Evolutionary conservation across 2,888 invertebrate species (phyloP).

Genomic region (Miltochrista miniata): DNA sequence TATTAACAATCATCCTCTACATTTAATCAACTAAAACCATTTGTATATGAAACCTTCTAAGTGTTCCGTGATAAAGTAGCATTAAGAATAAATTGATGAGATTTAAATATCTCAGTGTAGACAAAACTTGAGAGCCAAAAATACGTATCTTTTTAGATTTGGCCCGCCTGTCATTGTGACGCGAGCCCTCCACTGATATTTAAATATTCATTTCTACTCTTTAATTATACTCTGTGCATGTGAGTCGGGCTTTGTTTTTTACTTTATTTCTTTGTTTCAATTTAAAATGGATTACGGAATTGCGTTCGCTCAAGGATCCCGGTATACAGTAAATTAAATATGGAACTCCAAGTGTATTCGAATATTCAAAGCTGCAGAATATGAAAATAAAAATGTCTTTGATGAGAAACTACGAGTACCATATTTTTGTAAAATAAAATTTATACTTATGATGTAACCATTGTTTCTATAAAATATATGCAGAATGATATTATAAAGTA

Average conservation of each 20-base stretch:
- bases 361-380: neutral
- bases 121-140: constrained; percentile 68
- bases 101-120: constrained; percentile 48
- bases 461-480: too few species aligned
- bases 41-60: constrained; percentile 12
- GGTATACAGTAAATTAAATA: neutral
- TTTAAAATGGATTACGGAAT: constrained; percentile 36
- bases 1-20: neutral
- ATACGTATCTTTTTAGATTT: constrained; percentile 76
- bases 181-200: constrained; percentile 69
- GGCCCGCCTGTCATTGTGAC: constrained; percentile 74
- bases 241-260: constrained; percentile 64
- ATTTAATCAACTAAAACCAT: neutral
- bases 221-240: constrained; percentile 80
- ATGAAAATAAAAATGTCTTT: too few species aligned
- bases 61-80: constrained; percentile 23
- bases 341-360: constrained; percentile 6
- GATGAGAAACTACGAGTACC: too few species aligned
- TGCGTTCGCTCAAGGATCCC: constrained; percentile 33
- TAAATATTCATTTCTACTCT: constrained; percentile 81
- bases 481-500: too few species aligned
- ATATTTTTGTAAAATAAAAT: too few species aligned
- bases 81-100: constrained; percentile 14
- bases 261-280: constrained; percentile 49
- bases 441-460: too few species aligned